Evolutionary conservation across 2,113 vertebrate genomes (phyloP).

Genomic region (Gasterosteus aculeatus): DNA sequence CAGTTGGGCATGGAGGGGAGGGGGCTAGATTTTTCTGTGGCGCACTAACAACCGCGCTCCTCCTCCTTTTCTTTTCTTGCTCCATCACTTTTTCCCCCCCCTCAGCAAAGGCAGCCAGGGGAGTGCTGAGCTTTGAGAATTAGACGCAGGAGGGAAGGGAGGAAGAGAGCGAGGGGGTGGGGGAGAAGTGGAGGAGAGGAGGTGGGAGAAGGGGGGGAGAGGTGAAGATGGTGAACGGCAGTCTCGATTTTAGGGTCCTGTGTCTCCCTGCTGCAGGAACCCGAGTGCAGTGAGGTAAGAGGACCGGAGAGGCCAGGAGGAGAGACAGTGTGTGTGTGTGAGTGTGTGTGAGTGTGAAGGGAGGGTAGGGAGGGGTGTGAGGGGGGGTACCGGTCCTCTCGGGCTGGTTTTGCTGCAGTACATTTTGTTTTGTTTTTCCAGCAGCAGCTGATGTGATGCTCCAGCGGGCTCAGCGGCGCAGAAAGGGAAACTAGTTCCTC

Average conservation of each 20-base stretch:
- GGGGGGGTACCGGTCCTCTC: constrained; percentile 40
- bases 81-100: constrained; percentile 55
- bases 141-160: constrained; percentile 54
- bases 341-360: too few relatives aligned
- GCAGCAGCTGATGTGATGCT: constrained; percentile 28
- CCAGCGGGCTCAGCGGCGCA: constrained; percentile 5
- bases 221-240: constrained; percentile 38
- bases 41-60: constrained; percentile 69
- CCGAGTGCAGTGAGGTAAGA: constrained; percentile 58
- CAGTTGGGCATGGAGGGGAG: constrained; percentile 57
- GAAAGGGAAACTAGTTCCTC: constrained; percentile 21
- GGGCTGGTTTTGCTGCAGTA: constrained; percentile 71
- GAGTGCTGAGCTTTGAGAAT: constrained; percentile 79
- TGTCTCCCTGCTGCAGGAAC: constrained; percentile 38
- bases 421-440: constrained; percentile 1
- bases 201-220: constrained; percentile 16
- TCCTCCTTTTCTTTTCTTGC: constrained; percentile 58
- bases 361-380: constrained; percentile 7
- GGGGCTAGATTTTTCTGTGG: constrained; percentile 53
- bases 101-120: constrained; percentile 39
- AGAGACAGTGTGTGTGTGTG: background rate
- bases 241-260: constrained; percentile 17
- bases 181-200: constrained; percentile 26
- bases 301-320: constrained; percentile 24
- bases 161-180: background rate